These are phyloP conservation scores for Atopsyche davidsoni DNA, from an alignment of 1,140 invertebrate genomes.

Conservation along the genomic window DNA sequence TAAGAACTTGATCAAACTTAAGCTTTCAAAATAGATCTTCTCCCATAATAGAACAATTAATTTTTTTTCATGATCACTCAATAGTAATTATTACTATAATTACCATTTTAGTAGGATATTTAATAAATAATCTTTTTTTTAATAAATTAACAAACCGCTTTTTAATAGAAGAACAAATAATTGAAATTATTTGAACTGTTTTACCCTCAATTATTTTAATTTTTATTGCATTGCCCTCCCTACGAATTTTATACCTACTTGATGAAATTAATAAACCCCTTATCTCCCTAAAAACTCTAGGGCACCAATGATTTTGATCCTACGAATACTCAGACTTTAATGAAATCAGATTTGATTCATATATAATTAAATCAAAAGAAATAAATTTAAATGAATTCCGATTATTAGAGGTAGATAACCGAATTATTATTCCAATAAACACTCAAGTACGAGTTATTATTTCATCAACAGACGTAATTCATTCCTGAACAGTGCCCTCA, in stretches of 20 bases:
- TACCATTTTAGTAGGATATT: slow-evolving; percentile 54
- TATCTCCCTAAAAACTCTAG: slow-evolving; percentile 31
- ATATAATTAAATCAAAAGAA: slow-evolving; percentile 49
- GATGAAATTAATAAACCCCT: slow-evolving; percentile 44
- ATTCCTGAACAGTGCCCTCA: slow-evolving; percentile 58
- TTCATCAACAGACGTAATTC: slow-evolving; percentile 59
- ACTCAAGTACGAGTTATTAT: slow-evolving; percentile 53
- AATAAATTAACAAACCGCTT: slow-evolving; percentile 47
- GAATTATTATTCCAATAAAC: slow-evolving; percentile 50
- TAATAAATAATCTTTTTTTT: slow-evolving; percentile 48
- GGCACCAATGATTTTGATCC: slow-evolving; percentile 63
- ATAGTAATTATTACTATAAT: slow-evolving; percentile 52
- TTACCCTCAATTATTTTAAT: slow-evolving; percentile 54
- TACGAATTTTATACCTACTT: slow-evolving; percentile 54
- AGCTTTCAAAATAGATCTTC: slow-evolving; percentile 51
- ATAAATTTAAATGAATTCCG: slow-evolving; percentile 42
- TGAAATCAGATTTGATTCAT: slow-evolving; percentile 59
- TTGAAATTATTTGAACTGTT: slow-evolving; percentile 62
- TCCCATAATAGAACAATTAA: slow-evolving; percentile 54
- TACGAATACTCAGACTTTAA: slow-evolving; percentile 61
- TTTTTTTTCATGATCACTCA: slow-evolving; percentile 55
- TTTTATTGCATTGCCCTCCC: slow-evolving; percentile 56
- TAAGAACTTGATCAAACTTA: slow-evolving; percentile 48
- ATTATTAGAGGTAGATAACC: slow-evolving; percentile 60
- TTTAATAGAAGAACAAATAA: slow-evolving; percentile 46